Conservation (phyloP, 2,113 vertebrate species). For the Poecile atricapillus region DNA sequence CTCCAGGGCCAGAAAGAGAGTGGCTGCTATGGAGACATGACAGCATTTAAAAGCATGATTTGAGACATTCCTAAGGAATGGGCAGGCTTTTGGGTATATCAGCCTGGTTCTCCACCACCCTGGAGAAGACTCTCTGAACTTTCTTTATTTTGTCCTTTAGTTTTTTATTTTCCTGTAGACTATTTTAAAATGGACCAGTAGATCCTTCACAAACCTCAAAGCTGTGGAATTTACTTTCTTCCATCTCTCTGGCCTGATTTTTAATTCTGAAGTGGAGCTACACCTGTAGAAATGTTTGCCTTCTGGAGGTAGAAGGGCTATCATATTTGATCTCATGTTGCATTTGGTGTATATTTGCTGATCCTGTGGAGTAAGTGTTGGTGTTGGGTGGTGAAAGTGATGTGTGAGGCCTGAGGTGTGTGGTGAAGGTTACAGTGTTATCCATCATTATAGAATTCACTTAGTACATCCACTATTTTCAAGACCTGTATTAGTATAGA, state of each 20-base stretch:
- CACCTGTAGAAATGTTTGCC: background rate
- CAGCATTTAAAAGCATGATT: background rate
- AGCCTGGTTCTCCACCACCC: background rate
- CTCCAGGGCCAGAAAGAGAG: background rate
- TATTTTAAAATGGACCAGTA: background rate
- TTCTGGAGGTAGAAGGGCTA: background rate
- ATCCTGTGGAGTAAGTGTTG: background rate
- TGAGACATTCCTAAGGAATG: background rate
- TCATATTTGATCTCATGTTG: background rate
- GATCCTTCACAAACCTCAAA: background rate
- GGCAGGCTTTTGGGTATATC: background rate
- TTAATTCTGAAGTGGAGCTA: background rate
- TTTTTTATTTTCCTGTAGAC: fast-evolving
- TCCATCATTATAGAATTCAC: background rate
- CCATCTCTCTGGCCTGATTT: background rate
- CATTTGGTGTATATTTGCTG: background rate
- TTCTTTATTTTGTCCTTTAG: background rate
- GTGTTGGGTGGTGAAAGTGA: background rate
- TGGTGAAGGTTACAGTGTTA: background rate
- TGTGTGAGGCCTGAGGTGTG: background rate
- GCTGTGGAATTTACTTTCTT: background rate
- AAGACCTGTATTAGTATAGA: background rate
- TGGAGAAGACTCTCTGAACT: background rate
- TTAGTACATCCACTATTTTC: background rate
- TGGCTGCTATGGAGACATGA: background rate